Conservation (phyloP, 2,888 invertebrate genomes). For the Sinohyriopsis cumingii region DNA sequence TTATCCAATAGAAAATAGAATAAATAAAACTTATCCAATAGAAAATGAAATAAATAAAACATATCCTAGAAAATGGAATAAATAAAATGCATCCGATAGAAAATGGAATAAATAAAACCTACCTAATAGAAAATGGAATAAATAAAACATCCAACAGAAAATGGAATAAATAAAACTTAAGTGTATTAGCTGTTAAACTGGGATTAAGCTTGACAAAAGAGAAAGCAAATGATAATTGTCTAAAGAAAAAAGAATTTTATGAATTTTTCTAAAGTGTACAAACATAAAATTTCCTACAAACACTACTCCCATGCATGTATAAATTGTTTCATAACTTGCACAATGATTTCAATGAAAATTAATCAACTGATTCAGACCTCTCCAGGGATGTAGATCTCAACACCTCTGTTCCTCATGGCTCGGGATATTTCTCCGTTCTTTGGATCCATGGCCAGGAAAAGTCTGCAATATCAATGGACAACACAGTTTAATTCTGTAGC, state of each 20-base stretch:
- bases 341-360: not conserved
- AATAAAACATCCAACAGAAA: no score
- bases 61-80: no score
- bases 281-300: slow-evolving; percentile 1
- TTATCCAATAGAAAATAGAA: no score
- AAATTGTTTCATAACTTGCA: not conserved
- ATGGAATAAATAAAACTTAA: no score
- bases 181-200: no score
- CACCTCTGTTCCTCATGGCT: slow-evolving; percentile 98
- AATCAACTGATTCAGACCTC: slow-evolving; percentile 46
- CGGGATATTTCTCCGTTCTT: slow-evolving; percentile 95
- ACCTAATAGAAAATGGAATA: no score
- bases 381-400: slow-evolving; percentile 84
- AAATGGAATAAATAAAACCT: no score
- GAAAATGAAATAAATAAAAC: no score
- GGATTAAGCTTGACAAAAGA: no score
- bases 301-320: not conserved
- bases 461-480: slow-evolving; percentile 73
- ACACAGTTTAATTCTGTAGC: not conserved
- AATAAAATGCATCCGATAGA: no score
- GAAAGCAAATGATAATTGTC: no score
- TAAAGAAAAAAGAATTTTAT: not conserved
- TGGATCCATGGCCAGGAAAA: slow-evolving; percentile 96
- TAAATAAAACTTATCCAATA: no score
- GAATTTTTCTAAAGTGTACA: slow-evolving; percentile 4